Evolutionary conservation across 2,113 vertebrate species (phyloP).

Genomic region (Leiothrix lutea): DNA sequence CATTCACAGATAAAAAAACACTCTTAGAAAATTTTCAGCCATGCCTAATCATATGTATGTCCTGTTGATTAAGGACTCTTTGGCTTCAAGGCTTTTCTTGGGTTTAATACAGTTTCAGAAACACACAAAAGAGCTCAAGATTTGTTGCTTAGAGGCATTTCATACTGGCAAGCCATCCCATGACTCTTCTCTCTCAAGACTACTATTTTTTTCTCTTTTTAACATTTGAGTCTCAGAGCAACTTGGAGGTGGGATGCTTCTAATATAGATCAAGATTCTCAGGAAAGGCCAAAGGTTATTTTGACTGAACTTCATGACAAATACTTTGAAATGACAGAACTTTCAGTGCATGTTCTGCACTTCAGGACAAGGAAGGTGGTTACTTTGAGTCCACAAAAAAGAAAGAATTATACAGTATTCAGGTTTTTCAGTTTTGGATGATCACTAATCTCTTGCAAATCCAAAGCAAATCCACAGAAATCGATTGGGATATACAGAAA

Average conservation of each 20-base stretch:
- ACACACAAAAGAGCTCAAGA: neutral
- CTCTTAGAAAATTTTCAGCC: neutral
- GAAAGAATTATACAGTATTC: neutral
- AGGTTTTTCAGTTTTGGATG: neutral
- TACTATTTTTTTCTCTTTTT: neutral
- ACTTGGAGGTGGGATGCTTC: neutral
- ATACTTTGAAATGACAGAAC: neutral
- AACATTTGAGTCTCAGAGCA: neutral
- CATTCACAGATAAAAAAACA: neutral
- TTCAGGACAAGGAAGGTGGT: neutral
- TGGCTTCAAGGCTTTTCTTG: neutral
- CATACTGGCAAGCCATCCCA: neutral
- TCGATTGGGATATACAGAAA: neutral
- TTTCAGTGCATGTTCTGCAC: neutral
- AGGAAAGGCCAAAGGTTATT: neutral
- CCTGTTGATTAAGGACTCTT: neutral
- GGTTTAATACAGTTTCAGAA: neutral
- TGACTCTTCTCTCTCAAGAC: neutral
- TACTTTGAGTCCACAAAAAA: neutral
- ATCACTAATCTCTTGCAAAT: neutral
- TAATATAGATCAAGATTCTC: neutral
- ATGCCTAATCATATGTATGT: neutral
- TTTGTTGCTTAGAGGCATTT: neutral
- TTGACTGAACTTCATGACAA: neutral
- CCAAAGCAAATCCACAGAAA: neutral